Evolutionary conservation across 2,888 invertebrate genomes (phyloP).

Genomic region (Acrobasis suavella): DNA sequence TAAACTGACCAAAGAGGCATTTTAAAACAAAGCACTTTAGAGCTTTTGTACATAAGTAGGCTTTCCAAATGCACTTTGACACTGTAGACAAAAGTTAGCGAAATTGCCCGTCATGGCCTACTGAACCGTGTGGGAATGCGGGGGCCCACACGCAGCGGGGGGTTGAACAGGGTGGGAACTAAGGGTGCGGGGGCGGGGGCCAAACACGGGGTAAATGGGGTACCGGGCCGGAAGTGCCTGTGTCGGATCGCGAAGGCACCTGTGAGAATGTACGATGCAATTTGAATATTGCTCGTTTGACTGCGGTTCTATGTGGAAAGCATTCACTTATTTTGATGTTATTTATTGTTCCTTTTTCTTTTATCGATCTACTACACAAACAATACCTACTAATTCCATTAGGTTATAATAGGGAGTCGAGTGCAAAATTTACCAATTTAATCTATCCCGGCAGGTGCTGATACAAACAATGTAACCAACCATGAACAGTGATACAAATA

Average conservation of each 20-base stretch:
- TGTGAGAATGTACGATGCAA: conserved; percentile 71
- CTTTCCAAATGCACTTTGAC: conserved; percentile 41
- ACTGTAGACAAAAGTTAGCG: conserved; percentile 57
- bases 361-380: not conserved
- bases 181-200: conserved; percentile 40
- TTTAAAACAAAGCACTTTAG: too few species aligned
- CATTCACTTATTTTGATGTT: conserved; percentile 44
- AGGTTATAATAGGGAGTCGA: conserved; percentile 36
- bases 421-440: conserved; percentile 45
- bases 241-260: conserved; percentile 72
- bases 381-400: not conserved
- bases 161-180: conserved; percentile 38
- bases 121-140: conserved; percentile 72
- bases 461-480: conserved; percentile 47
- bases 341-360: conserved; percentile 26
- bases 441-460: conserved; percentile 52
- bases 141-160: conserved; percentile 39
- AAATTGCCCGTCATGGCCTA: conserved; percentile 67
- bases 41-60: not conserved
- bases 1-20: too few species aligned
- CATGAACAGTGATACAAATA: conserved; percentile 54
- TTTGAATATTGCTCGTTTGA: conserved; percentile 56
- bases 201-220: conserved; percentile 62
- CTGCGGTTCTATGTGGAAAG: conserved; percentile 37
- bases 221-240: conserved; percentile 72